phyloP scores from a whole-genome alignment of 2,797 vertebrate genomes.

The Pristis pectinata region DNA sequence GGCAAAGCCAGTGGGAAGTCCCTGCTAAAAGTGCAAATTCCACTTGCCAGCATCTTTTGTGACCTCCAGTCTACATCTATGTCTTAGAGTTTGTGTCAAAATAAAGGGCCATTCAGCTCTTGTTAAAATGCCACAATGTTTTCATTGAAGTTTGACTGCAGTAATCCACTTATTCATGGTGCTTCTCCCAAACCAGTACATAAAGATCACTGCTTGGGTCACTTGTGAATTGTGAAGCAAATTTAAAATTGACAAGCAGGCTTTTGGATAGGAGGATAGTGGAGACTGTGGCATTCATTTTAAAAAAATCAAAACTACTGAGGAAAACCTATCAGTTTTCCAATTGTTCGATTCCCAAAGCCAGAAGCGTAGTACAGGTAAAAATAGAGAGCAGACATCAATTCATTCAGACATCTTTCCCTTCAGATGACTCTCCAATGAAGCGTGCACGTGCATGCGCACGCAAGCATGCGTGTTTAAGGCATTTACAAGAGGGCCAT shows the following conservation, averaged over 20 bases:
- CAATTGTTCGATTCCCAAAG: neutral
- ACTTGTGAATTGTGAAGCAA: conserved; percentile 1
- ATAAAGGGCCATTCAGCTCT: conserved; percentile 11
- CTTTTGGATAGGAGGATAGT: neutral
- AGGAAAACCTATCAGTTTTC: neutral
- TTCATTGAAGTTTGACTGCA: conserved; percentile 28
- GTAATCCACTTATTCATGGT: conserved; percentile 14
- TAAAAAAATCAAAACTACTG: neutral
- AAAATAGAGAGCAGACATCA: neutral
- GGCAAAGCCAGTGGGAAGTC: neutral
- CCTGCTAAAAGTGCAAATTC: conserved; percentile 5
- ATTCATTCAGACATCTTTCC: neutral
- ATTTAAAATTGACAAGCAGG: neutral
- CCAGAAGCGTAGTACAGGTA: neutral
- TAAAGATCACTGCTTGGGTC: conserved; percentile 3
- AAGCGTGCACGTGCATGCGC: neutral
- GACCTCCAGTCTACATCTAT: neutral
- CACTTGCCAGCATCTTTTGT: neutral
- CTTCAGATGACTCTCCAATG: neutral
- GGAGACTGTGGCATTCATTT: neutral
- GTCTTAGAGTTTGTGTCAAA: neutral
- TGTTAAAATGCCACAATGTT: conserved; percentile 17
- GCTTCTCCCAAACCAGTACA: conserved; percentile 7
- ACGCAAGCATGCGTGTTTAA: neutral
- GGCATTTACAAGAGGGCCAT: neutral